A percentile compares a stretch with the other conserved stretches of the same genome.
phyloP scores from a whole-genome alignment of 2,888 invertebrate genomes.

The Gastrophysa polygoni region DNA sequence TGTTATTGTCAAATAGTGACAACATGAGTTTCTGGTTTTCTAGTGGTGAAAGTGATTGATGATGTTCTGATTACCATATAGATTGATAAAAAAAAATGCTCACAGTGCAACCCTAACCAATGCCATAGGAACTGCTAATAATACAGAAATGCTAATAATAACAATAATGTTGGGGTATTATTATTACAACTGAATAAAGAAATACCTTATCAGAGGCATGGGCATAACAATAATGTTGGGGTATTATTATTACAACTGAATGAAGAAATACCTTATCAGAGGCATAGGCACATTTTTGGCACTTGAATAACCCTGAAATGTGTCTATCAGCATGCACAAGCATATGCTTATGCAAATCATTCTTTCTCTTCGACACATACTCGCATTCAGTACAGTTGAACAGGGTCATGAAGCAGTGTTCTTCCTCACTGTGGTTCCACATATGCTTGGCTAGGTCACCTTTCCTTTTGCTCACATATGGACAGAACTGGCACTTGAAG shows the following conservation, averaged over 20 bases:
- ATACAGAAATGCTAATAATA: no score
- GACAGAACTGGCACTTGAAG: conserved; percentile 38
- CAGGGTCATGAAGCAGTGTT: conserved; percentile 13
- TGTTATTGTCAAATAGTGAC: no score
- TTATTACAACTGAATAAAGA: no score
- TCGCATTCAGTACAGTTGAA: conserved; percentile 34
- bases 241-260: no score
- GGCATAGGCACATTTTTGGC: conserved; percentile 39
- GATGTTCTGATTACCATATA: no score
- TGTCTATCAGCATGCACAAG: conserved; percentile 39
- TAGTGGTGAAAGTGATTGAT: no score
- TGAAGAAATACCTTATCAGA: conserved; percentile 32
- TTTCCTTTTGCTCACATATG: conserved; percentile 39
- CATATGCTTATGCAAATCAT: conserved; percentile 42
- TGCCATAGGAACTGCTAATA: no score
- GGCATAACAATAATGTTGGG: no score
- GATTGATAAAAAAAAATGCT: no score
- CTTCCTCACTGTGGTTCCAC: conserved; percentile 29
- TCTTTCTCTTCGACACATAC: conserved; percentile 35
- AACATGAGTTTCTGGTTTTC: no score
- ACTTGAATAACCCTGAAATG: conserved; percentile 37
- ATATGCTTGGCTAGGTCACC: conserved; percentile 38
- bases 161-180: no score
- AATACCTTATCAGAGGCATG: conserved; percentile 35
- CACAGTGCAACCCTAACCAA: no score